Percentiles rank a stretch among this genome's conserved stretches.
Conservation (phyloP, 2,888 invertebrate genomes). For the Chaetoderma sp. region DNA sequence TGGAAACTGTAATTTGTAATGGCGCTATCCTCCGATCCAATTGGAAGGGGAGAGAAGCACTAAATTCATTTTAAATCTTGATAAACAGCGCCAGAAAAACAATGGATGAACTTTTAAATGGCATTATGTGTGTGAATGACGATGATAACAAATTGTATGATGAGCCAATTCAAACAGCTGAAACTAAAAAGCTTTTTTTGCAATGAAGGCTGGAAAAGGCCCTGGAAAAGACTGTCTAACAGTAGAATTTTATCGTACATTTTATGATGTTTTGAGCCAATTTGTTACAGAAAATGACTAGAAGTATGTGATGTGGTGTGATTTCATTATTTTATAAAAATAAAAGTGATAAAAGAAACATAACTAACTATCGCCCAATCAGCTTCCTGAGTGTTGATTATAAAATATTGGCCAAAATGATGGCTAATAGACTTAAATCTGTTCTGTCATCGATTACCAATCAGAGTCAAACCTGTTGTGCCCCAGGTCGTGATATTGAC, state of each 20-base stretch:
- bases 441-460: slow-evolving; percentile 30
- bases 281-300: slow-evolving; percentile 19
- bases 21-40: background rate
- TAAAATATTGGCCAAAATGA: slow-evolving; percentile 37
- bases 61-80: background rate
- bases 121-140: too few species aligned
- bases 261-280: slow-evolving; percentile 20
- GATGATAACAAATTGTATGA: too few species aligned
- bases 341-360: slow-evolving; percentile 14
- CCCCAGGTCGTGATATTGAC: slow-evolving; percentile 37
- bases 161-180: too few species aligned
- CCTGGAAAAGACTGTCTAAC: too few species aligned
- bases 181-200: too few species aligned
- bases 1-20: background rate
- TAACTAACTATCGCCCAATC: slow-evolving; percentile 41
- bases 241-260: slow-evolving; percentile 33
- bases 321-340: too few species aligned
- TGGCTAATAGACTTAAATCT: slow-evolving; percentile 29
- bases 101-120: too few species aligned
- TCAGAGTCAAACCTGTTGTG: slow-evolving; percentile 37
- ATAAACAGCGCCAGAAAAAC: background rate
- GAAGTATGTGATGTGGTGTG: slow-evolving; percentile 17
- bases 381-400: slow-evolving; percentile 38
- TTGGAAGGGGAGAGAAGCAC: background rate
- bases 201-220: too few species aligned